Base-by-base conservation (phyloP, 2,888 invertebrate genomes). In the Cyrtodaria siliqua region DNA sequence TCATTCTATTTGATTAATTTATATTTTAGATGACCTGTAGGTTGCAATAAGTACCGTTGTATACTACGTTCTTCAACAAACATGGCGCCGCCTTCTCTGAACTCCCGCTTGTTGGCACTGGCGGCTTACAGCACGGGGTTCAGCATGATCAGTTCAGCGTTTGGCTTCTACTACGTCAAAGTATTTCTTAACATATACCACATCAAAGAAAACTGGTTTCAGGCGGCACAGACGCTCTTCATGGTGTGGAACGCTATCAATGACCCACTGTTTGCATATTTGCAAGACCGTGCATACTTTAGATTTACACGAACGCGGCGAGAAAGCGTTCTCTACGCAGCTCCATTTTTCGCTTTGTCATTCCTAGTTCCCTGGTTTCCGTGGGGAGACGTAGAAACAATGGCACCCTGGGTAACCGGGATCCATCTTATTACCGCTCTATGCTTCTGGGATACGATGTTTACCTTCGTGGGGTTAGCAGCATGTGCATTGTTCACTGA, bases 171-270 rank as follows among this genome's bases (percentile, higher is more conserved):
- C 85, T 94, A 94, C 77, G 93, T 94, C 2, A 93, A 93, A 83
- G 86, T 92, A 14, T 94, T 93, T 74, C 85, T 94, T 33, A 92
- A 93, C 82, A 70, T 88, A 23, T 94, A 93, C 84, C 89, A 93
- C 63, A 91, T 94, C 44, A 84, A 90, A 55, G 89, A 93, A 53
- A 80, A 74, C n/a, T 94, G 93, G 93, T 94, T 94, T 84, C 92
- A 93, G 47, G 42, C 91, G 2, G 88, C 93, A 0, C 93, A 94
- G 80, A 83, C 89, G 0, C 82, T 94, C 8, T 93, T 92, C 76
- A 84, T 93, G 86, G 68, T 94, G 6, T 94, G 94, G 94, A 94
- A 94, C 80, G 92, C 94, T 0, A 77, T 94, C 26, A 94, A 94
- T 75, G 94, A 94, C 71, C 94, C 94, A 0, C 75, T 94, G 44